phyloP scores from a whole-genome alignment of 2,888 invertebrate genomes.

The Athrips mouffetella region DNA sequence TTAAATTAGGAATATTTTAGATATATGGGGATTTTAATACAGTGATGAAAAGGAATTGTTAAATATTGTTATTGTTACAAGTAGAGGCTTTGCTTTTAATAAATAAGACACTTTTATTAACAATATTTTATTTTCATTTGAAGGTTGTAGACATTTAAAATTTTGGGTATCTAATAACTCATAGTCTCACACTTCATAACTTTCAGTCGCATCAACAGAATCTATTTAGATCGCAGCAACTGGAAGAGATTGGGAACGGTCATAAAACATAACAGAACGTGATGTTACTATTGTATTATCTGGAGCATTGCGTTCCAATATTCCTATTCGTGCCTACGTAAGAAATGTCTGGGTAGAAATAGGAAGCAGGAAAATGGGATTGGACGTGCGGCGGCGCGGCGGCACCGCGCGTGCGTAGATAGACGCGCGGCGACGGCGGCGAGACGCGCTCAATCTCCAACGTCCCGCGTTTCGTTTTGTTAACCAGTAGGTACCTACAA shows the following conservation, averaged over 20 bases:
- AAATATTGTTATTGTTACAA: too few relatives aligned
- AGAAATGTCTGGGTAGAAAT: background rate
- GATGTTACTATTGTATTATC: background rate
- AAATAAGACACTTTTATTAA: too few relatives aligned
- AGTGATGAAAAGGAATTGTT: too few relatives aligned
- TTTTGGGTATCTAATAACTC: too few relatives aligned
- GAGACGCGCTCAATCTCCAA: constrained; percentile 33
- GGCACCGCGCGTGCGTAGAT: constrained; percentile 33
- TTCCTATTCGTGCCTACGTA: background rate
- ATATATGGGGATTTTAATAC: too few relatives aligned
- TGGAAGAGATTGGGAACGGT: constrained; percentile 3
- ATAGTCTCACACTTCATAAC: too few relatives aligned
- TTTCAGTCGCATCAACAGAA: background rate
- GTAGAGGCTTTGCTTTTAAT: too few relatives aligned
- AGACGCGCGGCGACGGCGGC: constrained; percentile 11
- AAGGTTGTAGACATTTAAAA: too few relatives aligned
- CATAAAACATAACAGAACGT: background rate
- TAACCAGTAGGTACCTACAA: constrained; percentile 38
- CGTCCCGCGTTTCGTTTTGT: constrained; percentile 35
- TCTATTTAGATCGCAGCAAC: background rate
- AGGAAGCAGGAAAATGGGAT: constrained; percentile 18
- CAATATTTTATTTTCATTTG: too few relatives aligned
- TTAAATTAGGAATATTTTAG: too few relatives aligned
- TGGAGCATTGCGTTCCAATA: background rate
- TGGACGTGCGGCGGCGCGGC: constrained; percentile 19